A percentile compares a stretch with the other conserved stretches of the same genome.
phyloP scores from a whole-genome alignment of 2,113 vertebrate species.

The Phalacrocorax carbo region DNA sequence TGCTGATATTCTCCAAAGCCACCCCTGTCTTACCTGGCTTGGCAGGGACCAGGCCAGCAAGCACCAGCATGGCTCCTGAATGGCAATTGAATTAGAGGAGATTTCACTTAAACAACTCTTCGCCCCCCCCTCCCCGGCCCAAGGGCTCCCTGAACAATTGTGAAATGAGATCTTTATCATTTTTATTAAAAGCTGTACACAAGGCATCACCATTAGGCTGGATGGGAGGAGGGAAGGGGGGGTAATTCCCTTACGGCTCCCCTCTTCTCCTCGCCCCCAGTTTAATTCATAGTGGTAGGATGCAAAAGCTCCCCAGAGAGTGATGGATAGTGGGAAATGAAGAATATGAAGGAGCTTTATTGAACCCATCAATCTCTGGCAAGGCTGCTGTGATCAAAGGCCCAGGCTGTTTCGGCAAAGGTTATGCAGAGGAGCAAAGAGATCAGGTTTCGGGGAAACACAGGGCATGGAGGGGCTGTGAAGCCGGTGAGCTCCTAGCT shows the following conservation, averaged over 20 bases:
- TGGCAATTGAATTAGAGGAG: neutral
- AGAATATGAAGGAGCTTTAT: conserved; percentile 45
- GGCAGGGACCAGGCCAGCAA: neutral
- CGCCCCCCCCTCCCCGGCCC: neutral
- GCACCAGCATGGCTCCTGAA: neutral
- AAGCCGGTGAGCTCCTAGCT: neutral
- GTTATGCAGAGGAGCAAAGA: conserved; percentile 61
- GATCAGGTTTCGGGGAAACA: conserved; percentile 71
- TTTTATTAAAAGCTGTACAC: conserved; percentile 55
- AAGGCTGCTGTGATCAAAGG: conserved; percentile 58
- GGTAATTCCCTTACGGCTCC: neutral
- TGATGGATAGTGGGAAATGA: conserved; percentile 68
- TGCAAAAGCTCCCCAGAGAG: conserved; percentile 45
- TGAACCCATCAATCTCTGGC: conserved; percentile 44
- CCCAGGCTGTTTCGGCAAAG: neutral
- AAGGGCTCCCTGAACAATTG: conserved; percentile 12
- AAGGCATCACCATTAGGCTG: neutral
- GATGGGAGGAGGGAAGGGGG: neutral
- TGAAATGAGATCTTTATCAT: neutral
- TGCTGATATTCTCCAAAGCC: neutral
- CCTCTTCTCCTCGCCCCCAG: neutral
- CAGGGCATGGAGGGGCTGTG: neutral
- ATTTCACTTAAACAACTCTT: neutral
- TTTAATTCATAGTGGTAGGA: conserved; percentile 21
- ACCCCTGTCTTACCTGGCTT: neutral